phyloP scores from a whole-genome alignment of 2,797 vertebrate species.

The Xiphophorus birchmanni region DNA sequence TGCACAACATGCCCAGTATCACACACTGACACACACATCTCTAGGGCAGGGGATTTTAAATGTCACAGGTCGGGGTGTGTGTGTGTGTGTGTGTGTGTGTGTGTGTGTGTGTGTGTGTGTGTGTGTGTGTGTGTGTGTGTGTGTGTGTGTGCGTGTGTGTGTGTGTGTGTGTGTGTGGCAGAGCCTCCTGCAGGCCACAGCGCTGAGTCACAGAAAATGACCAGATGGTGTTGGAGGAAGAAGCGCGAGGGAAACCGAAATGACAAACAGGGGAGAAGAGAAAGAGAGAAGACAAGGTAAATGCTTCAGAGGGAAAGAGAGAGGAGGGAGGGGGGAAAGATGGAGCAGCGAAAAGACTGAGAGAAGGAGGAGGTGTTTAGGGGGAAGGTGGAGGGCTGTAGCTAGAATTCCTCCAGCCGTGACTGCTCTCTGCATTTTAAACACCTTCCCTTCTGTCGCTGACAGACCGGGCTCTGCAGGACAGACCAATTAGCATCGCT shows the following conservation, averaged over 20 bases:
- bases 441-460: constrained; percentile 70
- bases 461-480: constrained; percentile 51
- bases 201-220: constrained; percentile 60
- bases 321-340: background rate
- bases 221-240: constrained; percentile 55
- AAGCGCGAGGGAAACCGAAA: constrained; percentile 11
- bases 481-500: constrained; percentile 55
- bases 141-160: background rate
- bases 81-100: constrained; percentile 18
- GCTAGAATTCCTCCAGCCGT: constrained; percentile 67
- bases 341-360: background rate
- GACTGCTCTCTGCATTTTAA: constrained; percentile 77
- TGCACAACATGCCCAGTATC: constrained; percentile 11
- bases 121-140: constrained; percentile 22
- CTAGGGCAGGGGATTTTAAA: constrained; percentile 26
- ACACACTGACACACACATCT: constrained; percentile 26
- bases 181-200: constrained; percentile 53
- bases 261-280: background rate
- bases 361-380: background rate
- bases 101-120: background rate
- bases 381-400: constrained; percentile 25
- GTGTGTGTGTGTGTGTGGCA: constrained; percentile 20
- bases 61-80: constrained; percentile 34
- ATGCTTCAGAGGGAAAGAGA: background rate
- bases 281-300: background rate